Evolutionary conservation across 2,113 vertebrate species (phyloP).

Genomic region (Rhabdornis inornatus): DNA sequence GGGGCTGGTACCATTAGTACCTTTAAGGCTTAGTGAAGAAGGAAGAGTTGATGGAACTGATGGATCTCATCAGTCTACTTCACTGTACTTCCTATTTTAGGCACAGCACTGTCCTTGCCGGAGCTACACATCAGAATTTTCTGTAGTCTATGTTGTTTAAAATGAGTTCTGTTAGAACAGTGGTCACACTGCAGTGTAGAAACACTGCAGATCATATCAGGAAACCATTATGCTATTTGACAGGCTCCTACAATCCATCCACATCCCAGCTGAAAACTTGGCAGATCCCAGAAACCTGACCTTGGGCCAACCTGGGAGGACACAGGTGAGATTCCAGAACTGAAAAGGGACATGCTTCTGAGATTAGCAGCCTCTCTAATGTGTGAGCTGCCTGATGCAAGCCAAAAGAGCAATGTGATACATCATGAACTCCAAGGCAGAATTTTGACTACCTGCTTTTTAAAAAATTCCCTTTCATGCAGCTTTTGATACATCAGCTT

Average conservation of each 20-base stretch:
- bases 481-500: background rate
- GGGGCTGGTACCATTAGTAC: background rate
- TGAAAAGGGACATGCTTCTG: background rate
- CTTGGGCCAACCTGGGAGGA: background rate
- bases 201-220: background rate
- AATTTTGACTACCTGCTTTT: background rate
- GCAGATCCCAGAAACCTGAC: background rate
- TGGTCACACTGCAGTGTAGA: background rate
- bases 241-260: background rate
- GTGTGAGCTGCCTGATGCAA: background rate
- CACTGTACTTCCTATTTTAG: background rate
- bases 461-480: background rate
- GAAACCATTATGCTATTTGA: background rate
- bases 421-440: background rate
- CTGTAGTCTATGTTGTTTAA: background rate
- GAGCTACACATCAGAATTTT: background rate
- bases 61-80: background rate
- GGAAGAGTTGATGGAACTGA: background rate
- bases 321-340: background rate
- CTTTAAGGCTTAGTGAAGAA: background rate
- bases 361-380: background rate
- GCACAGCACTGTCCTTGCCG: rapidly evolving
- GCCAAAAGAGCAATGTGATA: background rate
- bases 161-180: background rate
- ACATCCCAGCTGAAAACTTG: background rate